Base-by-base conservation (phyloP, 1,140 invertebrate genomes). In the Berghia stephanieae region DNA sequence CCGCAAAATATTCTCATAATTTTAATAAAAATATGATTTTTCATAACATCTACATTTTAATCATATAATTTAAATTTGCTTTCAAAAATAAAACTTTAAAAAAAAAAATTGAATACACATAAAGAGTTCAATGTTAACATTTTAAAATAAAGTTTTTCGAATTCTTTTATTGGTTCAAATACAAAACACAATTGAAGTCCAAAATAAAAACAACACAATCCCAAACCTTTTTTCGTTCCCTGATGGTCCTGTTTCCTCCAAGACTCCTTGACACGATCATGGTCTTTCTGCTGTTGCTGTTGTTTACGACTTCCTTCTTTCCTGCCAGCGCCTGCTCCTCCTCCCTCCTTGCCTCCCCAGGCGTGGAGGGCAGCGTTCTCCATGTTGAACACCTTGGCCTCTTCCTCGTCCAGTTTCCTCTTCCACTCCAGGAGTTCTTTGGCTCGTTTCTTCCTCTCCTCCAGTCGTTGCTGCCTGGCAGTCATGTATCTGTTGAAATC, bases 361-460 rank as follows among this genome's bases (percentile, higher is more conserved):
- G 81, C 81, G 36, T 86, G 81, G 21, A 88, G 55, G 31, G 86
- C 88, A 70, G 88, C 82, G 70, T 86, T 84, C 80, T 89, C 88
- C 71, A 90, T 77, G 72, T 86, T 82, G 73, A 83, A 86, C 2
- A 90, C 81, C 44, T 85, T 78, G 46, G 86, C 78, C 70, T 89
- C 87, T 79, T 89, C 88, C 31, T 86, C 85, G 72, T 90, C 88
- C 66, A 90, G 77, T 69, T 85, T 81, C 66, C 81, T 82, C 75
- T 89, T 88, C 89, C 89, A 89, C 27, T 84, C 84, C 44, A 90
- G 69, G 31, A 90, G 75, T 68, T 88, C 87, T 70, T 90, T 87
- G 8, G 86, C 88, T 68, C 88, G 84, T 68, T 87, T 88, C 70
- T 86, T 82, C 38, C 89, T 81, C 70, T 88, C 83, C 42, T 83